Conservation (phyloP, 2,113 vertebrate species). For the Oryzias woworae region DNA sequence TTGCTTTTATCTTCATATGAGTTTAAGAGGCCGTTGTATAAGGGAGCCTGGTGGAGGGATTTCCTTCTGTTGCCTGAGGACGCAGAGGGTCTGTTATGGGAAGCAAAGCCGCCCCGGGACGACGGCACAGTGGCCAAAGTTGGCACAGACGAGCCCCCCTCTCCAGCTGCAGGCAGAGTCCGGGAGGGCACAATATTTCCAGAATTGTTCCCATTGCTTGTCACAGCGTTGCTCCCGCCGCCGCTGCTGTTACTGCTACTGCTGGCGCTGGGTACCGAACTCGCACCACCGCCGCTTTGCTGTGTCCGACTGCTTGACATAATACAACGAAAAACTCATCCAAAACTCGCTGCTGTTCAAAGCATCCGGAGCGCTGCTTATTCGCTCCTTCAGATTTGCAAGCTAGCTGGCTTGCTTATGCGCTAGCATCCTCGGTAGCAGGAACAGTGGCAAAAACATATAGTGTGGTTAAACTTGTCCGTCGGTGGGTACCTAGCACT, state of each 20-base stretch:
- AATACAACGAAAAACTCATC: constrained; percentile 56
- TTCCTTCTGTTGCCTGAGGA: constrained; percentile 82
- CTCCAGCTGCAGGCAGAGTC: constrained; percentile 55
- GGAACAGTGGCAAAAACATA: constrained; percentile 26
- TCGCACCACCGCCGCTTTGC: constrained; percentile 57
- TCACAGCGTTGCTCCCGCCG: constrained; percentile 52
- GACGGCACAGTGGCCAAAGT: constrained; percentile 60
- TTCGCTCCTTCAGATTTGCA: constrained; percentile 37
- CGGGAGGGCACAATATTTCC: constrained; percentile 72
- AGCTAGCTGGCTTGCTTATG: constrained; percentile 44
- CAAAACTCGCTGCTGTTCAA: constrained; percentile 55
- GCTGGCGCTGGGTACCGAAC: constrained; percentile 79
- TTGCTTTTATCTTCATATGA: constrained; percentile 99
- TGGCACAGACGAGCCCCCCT: constrained; percentile 58
- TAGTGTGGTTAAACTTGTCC: constrained; percentile 14
- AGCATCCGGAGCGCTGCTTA: constrained; percentile 69
- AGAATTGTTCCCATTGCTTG: constrained; percentile 66
- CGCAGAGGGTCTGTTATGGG: constrained; percentile 66
- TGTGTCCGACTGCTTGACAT: constrained; percentile 77
- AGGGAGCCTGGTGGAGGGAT: constrained; percentile 83
- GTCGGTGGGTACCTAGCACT: neutral
- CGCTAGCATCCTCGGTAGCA: constrained; percentile 61
- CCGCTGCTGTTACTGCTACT: constrained; percentile 53
- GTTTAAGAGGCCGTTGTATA: constrained; percentile 94
- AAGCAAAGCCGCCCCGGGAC: constrained; percentile 54